A percentile compares a stretch with the other conserved stretches of the same genome.
Evolutionary conservation across 2,888 invertebrate genomes (phyloP).

Genomic region (Tetranychus piercei): DNA sequence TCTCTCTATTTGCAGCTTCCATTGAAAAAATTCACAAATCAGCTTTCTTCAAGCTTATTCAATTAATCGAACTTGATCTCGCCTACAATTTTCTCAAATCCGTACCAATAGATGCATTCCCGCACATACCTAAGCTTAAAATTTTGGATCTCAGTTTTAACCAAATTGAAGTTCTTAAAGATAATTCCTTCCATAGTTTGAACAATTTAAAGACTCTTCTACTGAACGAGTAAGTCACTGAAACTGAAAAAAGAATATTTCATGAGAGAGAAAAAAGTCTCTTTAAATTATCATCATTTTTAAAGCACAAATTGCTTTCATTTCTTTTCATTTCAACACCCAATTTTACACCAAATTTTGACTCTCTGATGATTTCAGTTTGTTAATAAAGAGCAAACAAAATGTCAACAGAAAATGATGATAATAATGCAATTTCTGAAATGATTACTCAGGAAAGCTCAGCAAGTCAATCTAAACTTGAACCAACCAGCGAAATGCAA

Average conservation of each 20-base stretch:
- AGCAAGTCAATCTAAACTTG: too few species aligned
- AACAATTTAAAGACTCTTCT: slow-evolving; percentile 11
- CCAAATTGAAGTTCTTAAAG: slow-evolving; percentile 12
- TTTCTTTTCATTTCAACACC: too few species aligned
- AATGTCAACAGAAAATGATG: too few species aligned
- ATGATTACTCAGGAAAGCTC: too few species aligned
- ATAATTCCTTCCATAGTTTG: slow-evolving; percentile 12
- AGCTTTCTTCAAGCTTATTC: slow-evolving; percentile 12
- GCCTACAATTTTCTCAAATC: slow-evolving; percentile 13
- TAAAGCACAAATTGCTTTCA: too few species aligned
- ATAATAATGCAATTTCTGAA: too few species aligned
- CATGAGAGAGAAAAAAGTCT: too few species aligned
- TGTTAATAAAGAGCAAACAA: too few species aligned
- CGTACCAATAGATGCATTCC: slow-evolving; percentile 15
- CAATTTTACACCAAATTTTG: too few species aligned
- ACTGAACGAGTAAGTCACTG: slow-evolving; percentile 12
- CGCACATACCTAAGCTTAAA: slow-evolving; percentile 6
- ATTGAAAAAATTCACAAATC: slow-evolving; percentile 16
- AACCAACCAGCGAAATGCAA: too few species aligned
- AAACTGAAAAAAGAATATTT: neutral
- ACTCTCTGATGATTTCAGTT: too few species aligned
- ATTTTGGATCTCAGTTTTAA: slow-evolving; percentile 16
- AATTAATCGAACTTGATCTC: slow-evolving; percentile 17
- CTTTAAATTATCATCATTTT: too few species aligned
- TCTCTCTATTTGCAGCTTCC: slow-evolving; percentile 7